Conservation (phyloP, 2,113 vertebrate species). For the Psilopogon haemacephalus region DNA sequence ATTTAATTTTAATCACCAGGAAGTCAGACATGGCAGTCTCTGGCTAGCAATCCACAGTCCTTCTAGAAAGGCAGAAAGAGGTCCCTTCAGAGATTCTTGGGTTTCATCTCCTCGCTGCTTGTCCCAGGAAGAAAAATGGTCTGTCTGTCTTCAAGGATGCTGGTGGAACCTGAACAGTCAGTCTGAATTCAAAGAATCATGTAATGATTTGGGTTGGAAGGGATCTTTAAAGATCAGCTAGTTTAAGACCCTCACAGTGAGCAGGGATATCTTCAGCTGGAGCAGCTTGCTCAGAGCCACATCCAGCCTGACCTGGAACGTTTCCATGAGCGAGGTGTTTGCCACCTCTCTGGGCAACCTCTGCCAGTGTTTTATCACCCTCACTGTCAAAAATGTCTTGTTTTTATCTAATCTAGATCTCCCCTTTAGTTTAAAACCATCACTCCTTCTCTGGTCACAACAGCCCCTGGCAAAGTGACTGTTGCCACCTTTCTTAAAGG, state of each 20-base stretch:
- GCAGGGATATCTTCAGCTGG: too few relatives aligned
- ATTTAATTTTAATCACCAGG: background rate
- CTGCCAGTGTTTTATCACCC: background rate
- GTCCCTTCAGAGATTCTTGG: background rate
- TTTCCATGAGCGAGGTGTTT: background rate
- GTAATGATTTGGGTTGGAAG: background rate
- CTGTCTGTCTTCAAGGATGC: background rate
- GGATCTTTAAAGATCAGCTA: background rate
- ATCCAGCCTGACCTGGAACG: background rate
- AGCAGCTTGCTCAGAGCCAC: too few relatives aligned
- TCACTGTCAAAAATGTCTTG: background rate
- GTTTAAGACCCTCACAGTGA: too few relatives aligned
- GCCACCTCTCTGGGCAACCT: background rate
- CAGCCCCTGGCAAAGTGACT: background rate
- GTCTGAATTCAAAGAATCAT: background rate
- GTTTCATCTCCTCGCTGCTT: background rate
- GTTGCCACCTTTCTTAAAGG: background rate
- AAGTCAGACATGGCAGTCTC: background rate
- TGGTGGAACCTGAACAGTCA: background rate
- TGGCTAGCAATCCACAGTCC: background rate
- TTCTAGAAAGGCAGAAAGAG: background rate
- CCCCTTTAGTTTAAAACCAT: background rate
- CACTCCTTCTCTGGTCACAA: background rate
- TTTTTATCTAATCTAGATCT: background rate
- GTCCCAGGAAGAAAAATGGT: background rate